Evolutionary conservation across 2,113 vertebrate genomes (phyloP).

Genomic region (Sylvilagus bachmani): DNA sequence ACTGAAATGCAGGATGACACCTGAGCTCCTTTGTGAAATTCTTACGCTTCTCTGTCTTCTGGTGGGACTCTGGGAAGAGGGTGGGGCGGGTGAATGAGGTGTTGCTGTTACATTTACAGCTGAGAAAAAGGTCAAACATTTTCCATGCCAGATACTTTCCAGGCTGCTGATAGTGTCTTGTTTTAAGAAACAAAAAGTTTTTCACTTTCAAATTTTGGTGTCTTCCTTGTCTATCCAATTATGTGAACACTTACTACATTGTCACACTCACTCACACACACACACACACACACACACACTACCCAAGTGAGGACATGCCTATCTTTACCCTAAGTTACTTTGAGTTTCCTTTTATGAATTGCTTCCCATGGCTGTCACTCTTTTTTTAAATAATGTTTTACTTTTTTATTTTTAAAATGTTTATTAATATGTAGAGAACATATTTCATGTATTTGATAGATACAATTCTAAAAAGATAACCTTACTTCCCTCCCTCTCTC

Average conservation of each 20-base stretch:
- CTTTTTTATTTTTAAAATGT: no score
- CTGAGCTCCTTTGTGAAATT: neutral
- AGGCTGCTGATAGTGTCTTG: neutral
- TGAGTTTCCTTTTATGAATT: slow-evolving; percentile 21
- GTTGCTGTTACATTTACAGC: neutral
- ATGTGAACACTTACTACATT: neutral
- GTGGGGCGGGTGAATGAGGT: neutral
- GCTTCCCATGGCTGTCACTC: neutral
- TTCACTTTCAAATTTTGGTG: neutral
- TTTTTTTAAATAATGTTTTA: neutral
- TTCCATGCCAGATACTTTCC: neutral
- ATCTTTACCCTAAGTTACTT: slow-evolving; percentile 26
- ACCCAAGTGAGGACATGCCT: neutral
- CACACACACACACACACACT: neutral
- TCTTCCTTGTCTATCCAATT: neutral
- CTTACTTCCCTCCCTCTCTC: no score
- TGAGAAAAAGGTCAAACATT: neutral
- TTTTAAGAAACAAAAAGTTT: slow-evolving; percentile 14
- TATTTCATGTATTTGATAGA: no score
- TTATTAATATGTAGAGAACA: no score
- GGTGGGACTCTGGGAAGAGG: neutral
- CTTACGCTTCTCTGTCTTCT: neutral
- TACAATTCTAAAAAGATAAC: no score
- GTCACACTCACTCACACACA: neutral
- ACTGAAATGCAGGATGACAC: neutral